These are phyloP conservation scores for Dioctria rufipes DNA, from an alignment of 2,888 invertebrate species.

Conservation along the genomic window DNA sequence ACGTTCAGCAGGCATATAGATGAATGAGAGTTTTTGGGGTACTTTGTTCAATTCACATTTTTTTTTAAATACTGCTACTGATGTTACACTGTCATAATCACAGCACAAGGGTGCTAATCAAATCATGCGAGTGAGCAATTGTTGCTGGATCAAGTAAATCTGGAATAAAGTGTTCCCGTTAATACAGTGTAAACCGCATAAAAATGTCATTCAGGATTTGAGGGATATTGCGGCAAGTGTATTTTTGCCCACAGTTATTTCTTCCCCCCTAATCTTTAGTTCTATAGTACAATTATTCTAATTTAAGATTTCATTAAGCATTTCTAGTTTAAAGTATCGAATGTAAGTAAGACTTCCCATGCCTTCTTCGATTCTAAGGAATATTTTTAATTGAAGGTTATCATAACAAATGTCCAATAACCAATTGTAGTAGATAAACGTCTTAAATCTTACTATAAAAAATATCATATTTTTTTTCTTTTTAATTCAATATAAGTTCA, in stretches of 20 bases:
- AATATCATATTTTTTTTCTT: neutral
- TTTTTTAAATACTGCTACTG: slow-evolving; percentile 21
- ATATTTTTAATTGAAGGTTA: too few species aligned
- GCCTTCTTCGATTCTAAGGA: too few species aligned
- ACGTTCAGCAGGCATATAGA: neutral
- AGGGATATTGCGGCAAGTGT: slow-evolving; percentile 40
- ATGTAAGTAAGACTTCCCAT: too few species aligned
- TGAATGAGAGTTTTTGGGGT: neutral
- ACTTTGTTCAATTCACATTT: slow-evolving; percentile 24
- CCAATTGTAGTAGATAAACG: too few species aligned
- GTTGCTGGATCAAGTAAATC: slow-evolving; percentile 49
- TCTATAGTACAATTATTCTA: too few species aligned
- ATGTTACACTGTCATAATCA: slow-evolving; percentile 48
- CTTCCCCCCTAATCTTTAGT: too few species aligned
- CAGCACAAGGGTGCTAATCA: slow-evolving; percentile 44
- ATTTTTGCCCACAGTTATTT: slow-evolving; percentile 33
- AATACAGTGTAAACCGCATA: slow-evolving; percentile 55
- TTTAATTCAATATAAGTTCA: slow-evolving; percentile 28
- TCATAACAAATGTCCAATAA: too few species aligned
- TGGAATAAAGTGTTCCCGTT: slow-evolving; percentile 25
- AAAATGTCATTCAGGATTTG: slow-evolving; percentile 60
- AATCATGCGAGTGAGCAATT: slow-evolving; percentile 57
- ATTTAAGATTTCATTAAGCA: too few species aligned
- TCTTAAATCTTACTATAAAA: neutral
- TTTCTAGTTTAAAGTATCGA: too few species aligned